Evolutionary conservation across 2,113 vertebrate genomes (phyloP).

Genomic region (Trochalopteron elliotii): DNA sequence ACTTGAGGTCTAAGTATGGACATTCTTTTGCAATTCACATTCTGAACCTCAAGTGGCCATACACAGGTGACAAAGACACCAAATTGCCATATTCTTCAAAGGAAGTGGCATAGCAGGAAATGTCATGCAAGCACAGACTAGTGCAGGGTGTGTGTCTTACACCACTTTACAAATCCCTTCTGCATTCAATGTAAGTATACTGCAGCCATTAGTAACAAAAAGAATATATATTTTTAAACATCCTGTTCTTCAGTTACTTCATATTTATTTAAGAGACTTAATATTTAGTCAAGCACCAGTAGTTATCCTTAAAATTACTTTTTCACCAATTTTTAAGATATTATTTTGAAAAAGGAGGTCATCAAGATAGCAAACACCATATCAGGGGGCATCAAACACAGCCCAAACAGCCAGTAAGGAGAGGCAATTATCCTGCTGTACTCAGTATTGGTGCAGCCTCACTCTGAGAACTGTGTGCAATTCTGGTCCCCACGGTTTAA

Average conservation of each 20-base stretch:
- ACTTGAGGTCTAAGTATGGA: accelerated
- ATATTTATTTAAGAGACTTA: background rate
- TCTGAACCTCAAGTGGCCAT: background rate
- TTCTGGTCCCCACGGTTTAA: background rate
- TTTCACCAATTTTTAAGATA: background rate
- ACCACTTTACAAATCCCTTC: background rate
- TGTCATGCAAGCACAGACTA: background rate
- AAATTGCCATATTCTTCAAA: background rate
- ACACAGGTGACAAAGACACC: background rate
- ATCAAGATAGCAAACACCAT: background rate
- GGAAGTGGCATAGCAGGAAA: background rate
- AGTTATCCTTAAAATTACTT: background rate
- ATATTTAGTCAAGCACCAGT: background rate
- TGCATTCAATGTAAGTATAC: background rate
- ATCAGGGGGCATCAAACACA: background rate
- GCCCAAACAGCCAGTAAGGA: background rate
- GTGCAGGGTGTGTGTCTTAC: background rate
- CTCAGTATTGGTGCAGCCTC: background rate
- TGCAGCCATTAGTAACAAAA: background rate
- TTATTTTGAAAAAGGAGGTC: background rate
- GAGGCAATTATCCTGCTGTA: background rate
- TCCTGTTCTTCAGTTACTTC: background rate
- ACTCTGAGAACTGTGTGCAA: background rate
- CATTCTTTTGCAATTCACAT: background rate
- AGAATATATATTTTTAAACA: background rate